Percentiles rank a stretch among this genome's conserved stretches.
Evolutionary conservation across 2,113 vertebrate genomes (phyloP).

Genomic region (Daubentonia madagascariensis): DNA sequence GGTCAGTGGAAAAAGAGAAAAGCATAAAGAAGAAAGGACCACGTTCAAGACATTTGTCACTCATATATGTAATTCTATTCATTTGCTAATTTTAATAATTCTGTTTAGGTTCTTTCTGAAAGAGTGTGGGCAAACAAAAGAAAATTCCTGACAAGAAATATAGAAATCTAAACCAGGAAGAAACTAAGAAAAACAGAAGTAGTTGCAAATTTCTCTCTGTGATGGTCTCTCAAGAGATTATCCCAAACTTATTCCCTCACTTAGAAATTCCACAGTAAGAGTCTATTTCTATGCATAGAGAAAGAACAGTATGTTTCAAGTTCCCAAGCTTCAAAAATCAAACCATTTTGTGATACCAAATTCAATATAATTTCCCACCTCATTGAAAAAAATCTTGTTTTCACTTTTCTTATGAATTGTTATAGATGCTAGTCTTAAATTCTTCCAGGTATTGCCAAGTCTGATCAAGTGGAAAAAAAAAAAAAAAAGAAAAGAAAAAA

Average conservation of each 20-base stretch:
- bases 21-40: background rate
- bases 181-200: background rate
- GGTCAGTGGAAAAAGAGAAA: background rate
- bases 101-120: background rate
- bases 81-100: background rate
- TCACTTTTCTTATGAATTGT: conserved; percentile 17
- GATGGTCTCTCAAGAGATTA: background rate
- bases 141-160: conserved; percentile 16
- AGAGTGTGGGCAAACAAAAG: background rate
- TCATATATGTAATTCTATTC: background rate
- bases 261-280: conserved; percentile 21
- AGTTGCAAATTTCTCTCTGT: background rate
- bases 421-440: conserved; percentile 1
- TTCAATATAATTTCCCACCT: conserved; percentile 32
- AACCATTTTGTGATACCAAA: conserved; percentile 37
- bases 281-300: background rate
- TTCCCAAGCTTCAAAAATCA: conserved; percentile 31
- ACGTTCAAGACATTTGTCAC: background rate
- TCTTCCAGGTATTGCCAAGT: conserved; percentile 11
- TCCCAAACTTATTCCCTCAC: background rate
- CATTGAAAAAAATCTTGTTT: conserved; percentile 30
- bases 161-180: background rate
- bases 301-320: conserved; percentile 18
- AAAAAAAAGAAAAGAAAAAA: no score
- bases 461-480: no score